These are phyloP conservation scores for Scleropages formosus DNA, from an alignment of 2,797 vertebrate species.

Conservation along the genomic window DNA sequence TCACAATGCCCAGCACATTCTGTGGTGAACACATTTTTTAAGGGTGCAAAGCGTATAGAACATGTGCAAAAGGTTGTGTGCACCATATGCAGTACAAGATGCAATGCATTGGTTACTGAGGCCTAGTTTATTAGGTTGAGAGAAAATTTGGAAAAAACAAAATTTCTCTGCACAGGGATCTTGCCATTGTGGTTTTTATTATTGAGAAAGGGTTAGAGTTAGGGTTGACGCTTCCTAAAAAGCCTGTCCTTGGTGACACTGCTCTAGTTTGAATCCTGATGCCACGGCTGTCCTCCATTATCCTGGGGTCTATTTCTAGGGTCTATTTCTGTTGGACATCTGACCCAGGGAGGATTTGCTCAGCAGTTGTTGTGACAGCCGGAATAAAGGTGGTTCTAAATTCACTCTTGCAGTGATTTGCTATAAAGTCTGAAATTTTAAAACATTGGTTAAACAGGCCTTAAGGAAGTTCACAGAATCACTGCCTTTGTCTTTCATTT, in stretches of 20 bases:
- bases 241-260: slow-evolving; percentile 30
- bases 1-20: no score
- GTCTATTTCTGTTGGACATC: slow-evolving; percentile 39
- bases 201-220: slow-evolving; percentile 40
- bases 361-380: slow-evolving; percentile 33
- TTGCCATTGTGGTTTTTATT: slow-evolving; percentile 45
- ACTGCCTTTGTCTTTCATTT: no score
- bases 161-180: no score
- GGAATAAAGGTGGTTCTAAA: background rate
- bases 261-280: slow-evolving; percentile 6
- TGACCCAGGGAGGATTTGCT: slow-evolving; percentile 33
- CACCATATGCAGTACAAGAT: no score
- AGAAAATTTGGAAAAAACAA: no score
- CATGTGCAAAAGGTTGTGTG: no score
- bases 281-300: background rate
- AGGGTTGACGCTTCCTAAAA: slow-evolving; percentile 20
- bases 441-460: no score
- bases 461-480: no score
- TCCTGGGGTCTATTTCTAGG: slow-evolving; percentile 36
- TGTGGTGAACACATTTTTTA: no score
- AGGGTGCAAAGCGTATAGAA: no score
- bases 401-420: background rate
- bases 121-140: no score
- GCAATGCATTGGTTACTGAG: no score
- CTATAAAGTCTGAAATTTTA: background rate